Base-by-base conservation (phyloP, 2,797 vertebrate species). In the Fringilla coelebs region DNA sequence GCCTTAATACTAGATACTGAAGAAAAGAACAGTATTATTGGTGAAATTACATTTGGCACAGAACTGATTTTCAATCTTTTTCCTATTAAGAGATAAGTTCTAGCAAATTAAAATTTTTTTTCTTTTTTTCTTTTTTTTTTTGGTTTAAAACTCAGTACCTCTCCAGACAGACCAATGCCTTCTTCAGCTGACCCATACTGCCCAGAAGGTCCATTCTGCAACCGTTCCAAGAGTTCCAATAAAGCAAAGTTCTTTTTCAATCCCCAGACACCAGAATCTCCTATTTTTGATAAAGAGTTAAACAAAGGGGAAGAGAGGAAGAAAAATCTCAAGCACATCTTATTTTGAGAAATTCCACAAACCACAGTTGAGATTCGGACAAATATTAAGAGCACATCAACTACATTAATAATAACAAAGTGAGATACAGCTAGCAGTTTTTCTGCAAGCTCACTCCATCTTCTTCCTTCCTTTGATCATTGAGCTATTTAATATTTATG, bases 211-310 rank as follows among this genome's bases (percentile, higher is more conserved):
- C 99, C 99, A 92, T 99, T 99, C 96, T 99, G 99, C 63, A 99
- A 98, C 65, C 99, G 98, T 97, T 99, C 99, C 95, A 99, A 92
- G 52, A 99, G 98, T 88, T 99, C 99, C 71, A 99, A 98, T 94
- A 99, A 98, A 95, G 99, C 99, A 98, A 99, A 99, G 97, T 99
- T 99, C 97, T 99, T 99, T 97, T 99, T 99, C 93, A 99, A 97
- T 40, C 99, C 99, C 99, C 99, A 99, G 68, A 99, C 99, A 88
- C 99, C 99, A 61, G 99, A 99, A 95, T 99, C 99, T 34, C 99
- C 99, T 99, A 58, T 80, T 95, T 95, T 97, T 85, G 61, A 95
- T 31, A 25, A 83, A 83, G 57, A 88, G 65, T 78, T 54, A 86
- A 94, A 95, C 62, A 22, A 93, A 94, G 41, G 8, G 43, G 49